Evolutionary conservation across 2,888 invertebrate species (phyloP).

Genomic region (Helleia helle): DNA sequence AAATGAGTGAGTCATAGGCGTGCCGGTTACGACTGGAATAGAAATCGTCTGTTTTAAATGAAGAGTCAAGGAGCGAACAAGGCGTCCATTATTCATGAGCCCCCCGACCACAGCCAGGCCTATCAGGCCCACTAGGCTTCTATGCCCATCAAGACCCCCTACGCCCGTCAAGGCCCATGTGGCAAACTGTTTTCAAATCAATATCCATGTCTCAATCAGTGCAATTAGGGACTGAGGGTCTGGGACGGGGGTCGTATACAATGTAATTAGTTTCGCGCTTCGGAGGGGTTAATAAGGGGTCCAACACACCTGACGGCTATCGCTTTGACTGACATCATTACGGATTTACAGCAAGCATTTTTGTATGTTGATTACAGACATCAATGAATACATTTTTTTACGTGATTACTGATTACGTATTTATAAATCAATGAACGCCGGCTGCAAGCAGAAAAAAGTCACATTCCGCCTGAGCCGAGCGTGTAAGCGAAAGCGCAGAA

Average conservation of each 20-base stretch:
- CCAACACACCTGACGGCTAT: not conserved
- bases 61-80: slow-evolving; percentile 66
- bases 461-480: slow-evolving; percentile 6
- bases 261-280: slow-evolving; percentile 56
- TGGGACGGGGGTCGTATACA: slow-evolving; percentile 48
- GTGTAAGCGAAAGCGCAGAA: too few relatives aligned
- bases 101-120: slow-evolving; percentile 27
- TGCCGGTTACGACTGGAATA: slow-evolving; percentile 67
- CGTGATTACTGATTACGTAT: slow-evolving; percentile 10
- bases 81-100: slow-evolving; percentile 68
- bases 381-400: slow-evolving; percentile 12
- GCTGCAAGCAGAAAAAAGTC: too few relatives aligned
- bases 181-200: slow-evolving; percentile 63
- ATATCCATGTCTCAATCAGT: slow-evolving; percentile 71
- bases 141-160: too few relatives aligned
- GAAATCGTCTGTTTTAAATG: slow-evolving; percentile 70
- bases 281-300: slow-evolving; percentile 28
- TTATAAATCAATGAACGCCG: too few relatives aligned
- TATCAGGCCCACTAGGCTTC: too few relatives aligned
- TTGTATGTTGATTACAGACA: too few relatives aligned
- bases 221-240: slow-evolving; percentile 60
- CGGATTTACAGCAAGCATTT: not conserved
- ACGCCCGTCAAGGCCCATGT: too few relatives aligned
- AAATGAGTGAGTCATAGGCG: slow-evolving; percentile 69
- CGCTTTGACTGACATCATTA: not conserved